Base-by-base conservation (phyloP, 2,797 vertebrate species). In the Cossypha polioptera region DNA sequence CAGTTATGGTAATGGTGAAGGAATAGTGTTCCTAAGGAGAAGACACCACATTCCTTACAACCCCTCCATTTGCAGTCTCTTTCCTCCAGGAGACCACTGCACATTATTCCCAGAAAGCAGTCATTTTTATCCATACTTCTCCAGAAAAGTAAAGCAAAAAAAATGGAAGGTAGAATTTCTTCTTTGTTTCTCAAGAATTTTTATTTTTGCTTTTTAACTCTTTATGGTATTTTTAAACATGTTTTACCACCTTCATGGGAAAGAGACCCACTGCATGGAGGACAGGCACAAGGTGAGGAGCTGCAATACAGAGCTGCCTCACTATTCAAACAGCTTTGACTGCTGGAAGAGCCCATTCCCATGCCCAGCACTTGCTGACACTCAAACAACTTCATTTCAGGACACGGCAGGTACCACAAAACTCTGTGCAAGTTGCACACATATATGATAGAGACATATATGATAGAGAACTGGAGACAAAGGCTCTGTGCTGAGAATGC, bases 401-500 rank as follows among this genome's bases (percentile, higher is more conserved):
- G 22, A 19, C 72, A 54, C 21, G 81, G 69, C 25, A 65, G 29
- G 17, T 43, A 26, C 47, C 50, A 58, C 14, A 47, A 72, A 38
- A 33, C 48, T 54, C 18, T 55, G 16, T 26, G 19, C 47, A 45
- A 0, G 0, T 33, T 45, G 48, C 38, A 62, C 31, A 73, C 10
- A 8, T 13, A 43, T 31, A 9, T 33, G 83, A 47, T 22, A 45
- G 43, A 42, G 38, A 17, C 42, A 42, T 18, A 43, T 5, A 19
- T 43, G 42, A 11, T 5, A 62, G 40, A 58, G 36, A 53, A 12
- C 48, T 42, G 47, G 51, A 55, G 63, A 31, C 42, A 73, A 66
- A 66, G n/a, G 11, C 36, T 86, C 48, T 82, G 9, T 11, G 3
- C 5, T 36, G 25, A 67, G 71, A 68, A 29, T 28, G 53, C 28